These are phyloP conservation scores for Apotomis capreana DNA, from an alignment of 2,888 invertebrate genomes.

Conservation along the genomic window DNA sequence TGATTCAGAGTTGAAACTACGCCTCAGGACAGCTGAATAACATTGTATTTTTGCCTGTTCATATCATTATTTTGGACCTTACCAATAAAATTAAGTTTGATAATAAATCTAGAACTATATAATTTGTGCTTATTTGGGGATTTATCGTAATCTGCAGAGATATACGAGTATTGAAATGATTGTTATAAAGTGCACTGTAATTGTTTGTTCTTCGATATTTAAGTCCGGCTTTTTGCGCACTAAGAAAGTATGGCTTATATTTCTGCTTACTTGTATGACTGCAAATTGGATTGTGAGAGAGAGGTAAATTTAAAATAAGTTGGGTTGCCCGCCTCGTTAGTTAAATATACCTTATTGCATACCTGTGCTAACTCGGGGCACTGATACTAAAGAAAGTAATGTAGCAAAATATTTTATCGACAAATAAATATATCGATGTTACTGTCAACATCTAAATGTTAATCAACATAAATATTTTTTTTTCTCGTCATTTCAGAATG, in stretches of 20 bases:
- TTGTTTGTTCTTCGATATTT: constrained; percentile 36
- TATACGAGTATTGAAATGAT: constrained; percentile 23
- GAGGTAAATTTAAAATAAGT: constrained; percentile 28
- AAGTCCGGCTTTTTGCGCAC: constrained; percentile 58
- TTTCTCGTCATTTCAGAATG: no score
- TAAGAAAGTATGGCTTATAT: constrained; percentile 38
- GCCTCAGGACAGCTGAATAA: neutral
- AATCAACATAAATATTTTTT: no score
- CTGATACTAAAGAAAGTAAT: no score
- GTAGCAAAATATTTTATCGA: no score
- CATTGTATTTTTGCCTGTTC: neutral
- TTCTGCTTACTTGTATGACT: constrained; percentile 44
- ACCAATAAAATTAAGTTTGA: constrained; percentile 29
- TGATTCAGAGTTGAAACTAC: constrained; percentile 30
- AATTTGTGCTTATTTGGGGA: constrained; percentile 25
- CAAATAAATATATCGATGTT: no score
- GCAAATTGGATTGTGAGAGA: constrained; percentile 9
- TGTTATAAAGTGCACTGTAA: constrained; percentile 18
- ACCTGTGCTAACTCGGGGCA: no score
- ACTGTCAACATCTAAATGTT: no score
- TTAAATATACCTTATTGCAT: neutral
- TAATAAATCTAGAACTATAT: constrained; percentile 21
- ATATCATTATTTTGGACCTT: constrained; percentile 26
- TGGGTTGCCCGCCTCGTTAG: constrained; percentile 15
- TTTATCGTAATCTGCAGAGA: constrained; percentile 29